Conservation (phyloP, 2,797 vertebrate genomes). For the Lutjanus argentimaculatus region DNA sequence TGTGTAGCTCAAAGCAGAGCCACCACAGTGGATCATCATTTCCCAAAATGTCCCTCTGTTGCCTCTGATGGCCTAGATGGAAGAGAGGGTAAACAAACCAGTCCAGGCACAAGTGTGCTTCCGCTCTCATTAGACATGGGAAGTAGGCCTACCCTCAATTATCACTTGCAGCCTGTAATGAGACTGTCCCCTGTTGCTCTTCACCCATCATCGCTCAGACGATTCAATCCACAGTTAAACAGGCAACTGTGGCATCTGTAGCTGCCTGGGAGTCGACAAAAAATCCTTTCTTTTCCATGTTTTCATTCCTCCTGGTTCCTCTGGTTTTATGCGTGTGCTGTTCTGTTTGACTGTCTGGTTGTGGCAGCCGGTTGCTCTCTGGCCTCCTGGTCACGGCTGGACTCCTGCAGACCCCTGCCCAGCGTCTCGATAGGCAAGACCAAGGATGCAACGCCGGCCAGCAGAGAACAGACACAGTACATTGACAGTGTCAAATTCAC, state of each 20-base stretch:
- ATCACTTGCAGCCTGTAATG: constrained; percentile 32
- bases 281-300: background rate
- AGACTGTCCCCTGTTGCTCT: constrained; percentile 31
- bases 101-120: constrained; percentile 13
- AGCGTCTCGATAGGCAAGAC: constrained; percentile 92
- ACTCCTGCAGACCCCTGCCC: constrained; percentile 90
- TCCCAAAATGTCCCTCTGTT: constrained; percentile 12
- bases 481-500: constrained; percentile 88
- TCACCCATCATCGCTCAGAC: constrained; percentile 39
- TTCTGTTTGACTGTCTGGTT: constrained; percentile 12
- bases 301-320: background rate
- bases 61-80: constrained; percentile 19
- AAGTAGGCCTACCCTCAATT: constrained; percentile 43
- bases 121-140: constrained; percentile 38
- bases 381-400: constrained; percentile 80
- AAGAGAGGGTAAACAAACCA: constrained; percentile 40
- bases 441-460: constrained; percentile 89
- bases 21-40: background rate
- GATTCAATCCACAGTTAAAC: constrained; percentile 29
- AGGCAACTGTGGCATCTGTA: constrained; percentile 19
- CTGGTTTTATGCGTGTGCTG: background rate
- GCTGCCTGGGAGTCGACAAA: constrained; percentile 10
- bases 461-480: constrained; percentile 89
- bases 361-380: constrained; percentile 82
- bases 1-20: background rate